A percentile compares a stretch with the other conserved stretches of the same genome.
Conservation (phyloP, 2,113 vertebrate genomes). For the Corvus moneduloides region DNA sequence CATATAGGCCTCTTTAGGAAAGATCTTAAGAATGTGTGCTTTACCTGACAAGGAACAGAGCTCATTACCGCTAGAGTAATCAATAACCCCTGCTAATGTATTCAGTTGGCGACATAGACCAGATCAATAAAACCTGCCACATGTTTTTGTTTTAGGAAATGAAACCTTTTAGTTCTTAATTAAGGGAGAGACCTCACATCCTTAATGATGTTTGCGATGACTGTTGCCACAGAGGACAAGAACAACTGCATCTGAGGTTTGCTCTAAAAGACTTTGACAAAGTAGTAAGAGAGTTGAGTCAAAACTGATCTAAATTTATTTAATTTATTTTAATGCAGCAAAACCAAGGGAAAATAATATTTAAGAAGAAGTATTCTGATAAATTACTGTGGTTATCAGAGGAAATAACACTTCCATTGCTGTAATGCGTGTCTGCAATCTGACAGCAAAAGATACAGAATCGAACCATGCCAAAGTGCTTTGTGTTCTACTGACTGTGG, state of each 20-base stretch:
- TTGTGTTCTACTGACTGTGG: not conserved
- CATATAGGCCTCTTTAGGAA: not conserved
- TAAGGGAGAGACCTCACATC: conserved; percentile 77
- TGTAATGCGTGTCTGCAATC: not conserved
- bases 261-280: conserved; percentile 46
- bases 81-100: conserved; percentile 78
- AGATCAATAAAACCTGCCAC: conserved; percentile 80
- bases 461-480: not conserved
- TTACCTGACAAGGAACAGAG: conserved; percentile 67
- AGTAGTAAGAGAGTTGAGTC: not conserved
- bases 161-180: conserved; percentile 83
- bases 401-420: conserved; percentile 1
- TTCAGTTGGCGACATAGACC: conserved; percentile 74
- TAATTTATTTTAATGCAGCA: conserved; percentile 5
- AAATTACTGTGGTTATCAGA: not conserved
- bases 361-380: not conserved
- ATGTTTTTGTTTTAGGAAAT: conserved; percentile 82
- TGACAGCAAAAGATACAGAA: not conserved
- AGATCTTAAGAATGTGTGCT: conserved; percentile 34
- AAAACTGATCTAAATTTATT: conserved; percentile 40
- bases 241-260: conserved; percentile 43
- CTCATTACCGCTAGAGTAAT: conserved; percentile 71
- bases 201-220: conserved; percentile 73
- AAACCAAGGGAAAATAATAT: not conserved
- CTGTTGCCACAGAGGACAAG: conserved; percentile 64